Evolutionary conservation across 2,113 vertebrate genomes (phyloP).

Genomic region (Hyperopisus bebe): DNA sequence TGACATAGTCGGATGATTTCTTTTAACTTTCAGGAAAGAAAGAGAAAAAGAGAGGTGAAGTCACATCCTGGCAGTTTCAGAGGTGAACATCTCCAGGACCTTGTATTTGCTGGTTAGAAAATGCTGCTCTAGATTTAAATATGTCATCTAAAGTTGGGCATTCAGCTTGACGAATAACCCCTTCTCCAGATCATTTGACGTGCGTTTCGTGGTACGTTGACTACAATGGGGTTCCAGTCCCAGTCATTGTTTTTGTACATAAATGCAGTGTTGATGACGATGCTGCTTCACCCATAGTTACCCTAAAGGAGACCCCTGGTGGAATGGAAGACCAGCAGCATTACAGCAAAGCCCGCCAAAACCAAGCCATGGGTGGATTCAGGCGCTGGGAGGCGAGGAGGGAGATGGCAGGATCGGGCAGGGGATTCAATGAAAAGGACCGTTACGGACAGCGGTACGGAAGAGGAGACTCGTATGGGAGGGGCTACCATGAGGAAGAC

Average conservation of each 20-base stretch:
- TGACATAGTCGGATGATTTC: neutral
- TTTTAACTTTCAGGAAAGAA: neutral
- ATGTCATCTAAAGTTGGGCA: neutral
- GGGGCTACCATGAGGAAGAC: neutral
- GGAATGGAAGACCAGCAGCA: slow-evolving; percentile 19
- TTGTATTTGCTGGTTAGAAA: neutral
- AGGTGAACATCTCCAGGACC: neutral
- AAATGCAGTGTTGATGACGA: neutral
- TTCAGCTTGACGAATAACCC: neutral
- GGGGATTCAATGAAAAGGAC: neutral
- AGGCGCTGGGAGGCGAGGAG: neutral
- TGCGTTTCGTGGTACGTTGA: neutral
- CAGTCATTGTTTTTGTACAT: neutral
- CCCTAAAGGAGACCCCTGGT: slow-evolving; percentile 13
- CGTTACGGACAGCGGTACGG: neutral
- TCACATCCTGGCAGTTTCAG: neutral
- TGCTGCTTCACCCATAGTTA: slow-evolving; percentile 1
- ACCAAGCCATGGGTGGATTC: neutral
- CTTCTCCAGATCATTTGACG: neutral
- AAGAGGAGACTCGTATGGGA: neutral
- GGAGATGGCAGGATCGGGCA: neutral
- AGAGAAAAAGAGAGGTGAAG: neutral
- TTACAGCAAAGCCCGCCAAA: slow-evolving; percentile 10
- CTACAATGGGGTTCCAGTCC: neutral
- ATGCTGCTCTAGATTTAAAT: neutral